Evolutionary conservation across 2,797 vertebrate species (phyloP).

Genomic region (Enteromius treurensis): DNA sequence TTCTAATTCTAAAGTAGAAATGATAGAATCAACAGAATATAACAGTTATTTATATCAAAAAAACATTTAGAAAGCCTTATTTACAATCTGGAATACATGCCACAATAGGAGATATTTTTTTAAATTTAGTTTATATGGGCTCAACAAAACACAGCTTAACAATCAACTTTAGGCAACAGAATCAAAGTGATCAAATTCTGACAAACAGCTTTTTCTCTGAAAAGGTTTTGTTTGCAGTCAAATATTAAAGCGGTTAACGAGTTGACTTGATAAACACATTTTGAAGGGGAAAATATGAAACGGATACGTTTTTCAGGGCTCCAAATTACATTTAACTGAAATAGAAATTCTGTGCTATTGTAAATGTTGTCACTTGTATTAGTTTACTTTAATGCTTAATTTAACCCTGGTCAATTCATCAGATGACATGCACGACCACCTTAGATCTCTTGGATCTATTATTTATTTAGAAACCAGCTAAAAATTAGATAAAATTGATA

Average conservation of each 20-base stretch:
- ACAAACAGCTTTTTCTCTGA: background rate
- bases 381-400: too few relatives aligned
- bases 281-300: too few relatives aligned
- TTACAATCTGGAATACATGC: background rate
- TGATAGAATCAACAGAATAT: background rate
- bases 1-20: too few relatives aligned
- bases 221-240: background rate
- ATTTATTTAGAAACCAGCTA: background rate
- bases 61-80: too few relatives aligned
- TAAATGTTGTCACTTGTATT: too few relatives aligned
- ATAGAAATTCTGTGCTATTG: too few relatives aligned
- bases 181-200: background rate
- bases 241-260: background rate
- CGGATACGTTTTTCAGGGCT: too few relatives aligned
- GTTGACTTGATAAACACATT: too few relatives aligned
- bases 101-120: background rate
- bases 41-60: background rate
- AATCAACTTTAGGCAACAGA: background rate
- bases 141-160: background rate
- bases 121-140: background rate
- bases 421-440: background rate
- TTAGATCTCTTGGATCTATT: background rate
- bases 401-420: background rate
- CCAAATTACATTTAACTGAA: too few relatives aligned
- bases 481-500: background rate